phyloP scores from a whole-genome alignment of 2,797 vertebrate genomes.

The Gymnopithys bicolor region DNA sequence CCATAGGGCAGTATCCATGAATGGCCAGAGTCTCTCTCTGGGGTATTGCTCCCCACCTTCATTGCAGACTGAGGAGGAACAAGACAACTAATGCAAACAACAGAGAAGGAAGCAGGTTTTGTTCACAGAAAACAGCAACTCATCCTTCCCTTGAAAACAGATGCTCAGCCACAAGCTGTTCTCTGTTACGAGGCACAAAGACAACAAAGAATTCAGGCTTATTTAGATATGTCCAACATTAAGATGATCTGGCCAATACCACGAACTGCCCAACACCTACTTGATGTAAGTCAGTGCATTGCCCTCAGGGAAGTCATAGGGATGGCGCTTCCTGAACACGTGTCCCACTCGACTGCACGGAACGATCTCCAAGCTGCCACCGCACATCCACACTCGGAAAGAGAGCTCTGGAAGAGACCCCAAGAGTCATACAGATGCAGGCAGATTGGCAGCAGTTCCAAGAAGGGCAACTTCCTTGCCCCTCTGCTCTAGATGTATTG shows the following conservation, averaged over 20 bases:
- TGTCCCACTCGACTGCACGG: slow-evolving; percentile 98
- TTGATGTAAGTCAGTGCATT: slow-evolving; percentile 98
- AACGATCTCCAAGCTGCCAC: slow-evolving; percentile 96
- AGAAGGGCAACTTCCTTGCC: not conserved
- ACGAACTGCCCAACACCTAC: slow-evolving; percentile 73
- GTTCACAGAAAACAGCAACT: not conserved
- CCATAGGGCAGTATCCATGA: not conserved
- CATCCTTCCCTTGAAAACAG: not conserved
- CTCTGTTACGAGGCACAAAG: not conserved
- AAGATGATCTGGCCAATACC: not conserved
- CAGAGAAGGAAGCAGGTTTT: not conserved
- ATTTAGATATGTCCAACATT: not conserved
- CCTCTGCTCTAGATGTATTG: not conserved
- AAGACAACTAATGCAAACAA: not conserved
- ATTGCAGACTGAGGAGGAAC: not conserved
- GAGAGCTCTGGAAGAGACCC: slow-evolving; percentile 88
- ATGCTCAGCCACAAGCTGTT: not conserved
- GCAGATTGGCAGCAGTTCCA: not conserved
- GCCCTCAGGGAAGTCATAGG: slow-evolving; percentile 97
- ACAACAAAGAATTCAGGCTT: not conserved
- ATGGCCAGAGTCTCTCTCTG: not conserved
- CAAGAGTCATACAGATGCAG: not conserved
- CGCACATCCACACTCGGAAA: slow-evolving; percentile 98
- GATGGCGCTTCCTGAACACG: slow-evolving; percentile 96
- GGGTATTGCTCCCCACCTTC: not conserved